phyloP scores from a whole-genome alignment of 2,888 invertebrate species.

The Dinocampus coccinellae region DNA sequence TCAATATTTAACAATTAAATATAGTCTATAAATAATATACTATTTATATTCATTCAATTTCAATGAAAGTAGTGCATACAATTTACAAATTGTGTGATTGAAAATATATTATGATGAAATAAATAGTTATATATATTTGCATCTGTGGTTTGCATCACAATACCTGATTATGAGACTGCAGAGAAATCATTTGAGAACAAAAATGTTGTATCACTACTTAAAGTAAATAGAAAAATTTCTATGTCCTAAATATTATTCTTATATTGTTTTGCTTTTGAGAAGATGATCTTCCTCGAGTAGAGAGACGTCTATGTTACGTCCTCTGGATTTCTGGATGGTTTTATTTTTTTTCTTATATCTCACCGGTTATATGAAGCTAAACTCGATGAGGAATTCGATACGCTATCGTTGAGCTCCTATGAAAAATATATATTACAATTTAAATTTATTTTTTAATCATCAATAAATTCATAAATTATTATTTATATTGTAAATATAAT shows the following conservation, averaged over 20 bases:
- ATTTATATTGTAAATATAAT: too few species aligned
- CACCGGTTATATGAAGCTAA: background rate
- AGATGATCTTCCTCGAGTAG: background rate
- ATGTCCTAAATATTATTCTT: background rate
- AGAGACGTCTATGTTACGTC: background rate
- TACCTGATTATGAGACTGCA: slow-evolving; percentile 66
- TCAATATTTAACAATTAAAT: background rate
- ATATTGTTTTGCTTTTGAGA: background rate
- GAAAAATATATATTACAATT: too few species aligned
- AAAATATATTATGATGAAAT: slow-evolving; percentile 22
- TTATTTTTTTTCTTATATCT: background rate
- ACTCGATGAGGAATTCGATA: background rate
- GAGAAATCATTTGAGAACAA: slow-evolving; percentile 58
- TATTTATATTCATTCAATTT: background rate
- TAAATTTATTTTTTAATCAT: too few species aligned
- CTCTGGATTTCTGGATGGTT: background rate
- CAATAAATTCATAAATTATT: too few species aligned
- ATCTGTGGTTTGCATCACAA: slow-evolving; percentile 45
- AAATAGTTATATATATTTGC: slow-evolving; percentile 21
- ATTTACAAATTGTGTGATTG: slow-evolving; percentile 5
- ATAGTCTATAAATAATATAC: background rate
- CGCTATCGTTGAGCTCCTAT: background rate
- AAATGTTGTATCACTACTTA: background rate
- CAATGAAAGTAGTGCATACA: background rate
- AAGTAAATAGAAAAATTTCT: background rate